phyloP scores from a whole-genome alignment of 2,888 invertebrate genomes.

The Amblyjoppa fuscipennis region DNA sequence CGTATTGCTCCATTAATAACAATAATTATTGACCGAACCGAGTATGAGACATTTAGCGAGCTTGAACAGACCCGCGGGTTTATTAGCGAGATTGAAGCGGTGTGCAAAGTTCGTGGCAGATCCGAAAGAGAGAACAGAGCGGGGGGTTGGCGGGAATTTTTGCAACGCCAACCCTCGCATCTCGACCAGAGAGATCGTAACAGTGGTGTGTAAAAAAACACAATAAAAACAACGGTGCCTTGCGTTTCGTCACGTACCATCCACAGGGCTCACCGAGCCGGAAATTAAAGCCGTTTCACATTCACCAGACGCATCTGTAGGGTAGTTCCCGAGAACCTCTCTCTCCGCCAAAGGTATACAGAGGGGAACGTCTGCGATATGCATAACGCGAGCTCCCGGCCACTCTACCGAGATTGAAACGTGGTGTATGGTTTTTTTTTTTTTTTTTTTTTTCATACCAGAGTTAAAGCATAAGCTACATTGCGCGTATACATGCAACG shows the following conservation, averaged over 20 bases:
- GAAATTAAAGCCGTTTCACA: slow-evolving; percentile 64
- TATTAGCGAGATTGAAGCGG: slow-evolving; percentile 20
- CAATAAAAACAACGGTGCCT: not conserved
- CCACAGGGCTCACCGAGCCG: slow-evolving; percentile 54
- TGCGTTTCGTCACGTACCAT: slow-evolving; percentile 50
- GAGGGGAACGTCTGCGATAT: not conserved
- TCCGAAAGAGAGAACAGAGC: not conserved
- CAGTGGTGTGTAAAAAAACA: not conserved
- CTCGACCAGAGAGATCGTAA: not conserved
- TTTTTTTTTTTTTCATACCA: not conserved
- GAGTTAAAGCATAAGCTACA: not conserved
- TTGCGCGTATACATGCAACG: not conserved
- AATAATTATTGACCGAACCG: not conserved
- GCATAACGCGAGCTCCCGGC: slow-evolving; percentile 11
- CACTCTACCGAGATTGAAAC: slow-evolving; percentile 58
- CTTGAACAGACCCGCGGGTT: slow-evolving; percentile 6
- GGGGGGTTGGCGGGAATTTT: not conserved
- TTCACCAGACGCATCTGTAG: slow-evolving; percentile 16
- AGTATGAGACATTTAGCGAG: not conserved
- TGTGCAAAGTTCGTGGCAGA: not conserved
- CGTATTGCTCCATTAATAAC: slow-evolving; percentile 7
- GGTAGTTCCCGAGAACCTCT: slow-evolving; percentile 38
- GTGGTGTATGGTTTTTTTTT: slow-evolving; percentile 2
- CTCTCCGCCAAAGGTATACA: not conserved
- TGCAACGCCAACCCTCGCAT: not conserved